These are phyloP conservation scores for Suillia variegata DNA, from an alignment of 2,888 invertebrate genomes.

Conservation along the genomic window DNA sequence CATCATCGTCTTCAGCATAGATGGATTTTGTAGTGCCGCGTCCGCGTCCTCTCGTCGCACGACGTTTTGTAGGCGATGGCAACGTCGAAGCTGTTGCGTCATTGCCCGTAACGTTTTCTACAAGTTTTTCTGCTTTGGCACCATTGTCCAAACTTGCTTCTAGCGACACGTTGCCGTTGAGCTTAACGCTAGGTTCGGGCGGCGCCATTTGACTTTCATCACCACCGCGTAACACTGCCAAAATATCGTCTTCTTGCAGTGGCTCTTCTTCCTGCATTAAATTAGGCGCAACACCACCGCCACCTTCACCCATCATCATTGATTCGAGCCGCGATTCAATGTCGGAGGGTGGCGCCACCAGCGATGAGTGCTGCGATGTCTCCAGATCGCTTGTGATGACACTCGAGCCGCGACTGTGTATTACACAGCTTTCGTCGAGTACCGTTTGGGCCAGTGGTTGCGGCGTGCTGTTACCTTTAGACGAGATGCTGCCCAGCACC, in stretches of 20 bases:
- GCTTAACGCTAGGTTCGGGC: not conserved
- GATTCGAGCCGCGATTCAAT: slow-evolving; percentile 59
- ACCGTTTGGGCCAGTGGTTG: slow-evolving; percentile 49
- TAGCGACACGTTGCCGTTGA: slow-evolving; percentile 27
- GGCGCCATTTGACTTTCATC: slow-evolving; percentile 29
- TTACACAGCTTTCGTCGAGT: slow-evolving; percentile 58
- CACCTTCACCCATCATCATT: slow-evolving; percentile 56
- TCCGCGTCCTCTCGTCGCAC: slow-evolving; percentile 44
- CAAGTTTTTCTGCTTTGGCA: slow-evolving; percentile 15
- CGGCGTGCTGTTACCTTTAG: slow-evolving; percentile 59
- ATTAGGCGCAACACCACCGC: slow-evolving; percentile 22
- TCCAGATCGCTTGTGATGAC: slow-evolving; percentile 61
- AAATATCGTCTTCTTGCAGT: slow-evolving; percentile 54
- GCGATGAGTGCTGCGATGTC: slow-evolving; percentile 60
- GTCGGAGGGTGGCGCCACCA: slow-evolving; percentile 60
- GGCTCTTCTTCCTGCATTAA: slow-evolving; percentile 41
- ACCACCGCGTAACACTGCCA: slow-evolving; percentile 53
- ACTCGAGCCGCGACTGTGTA: slow-evolving; percentile 60
- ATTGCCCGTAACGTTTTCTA: slow-evolving; percentile 7
- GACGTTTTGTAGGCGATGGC: too few species aligned
- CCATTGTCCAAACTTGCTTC: slow-evolving; percentile 18
- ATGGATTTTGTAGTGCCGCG: slow-evolving; percentile 29
- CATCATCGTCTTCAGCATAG: slow-evolving; percentile 18
- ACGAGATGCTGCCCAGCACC: slow-evolving; percentile 60
- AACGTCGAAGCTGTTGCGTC: slow-evolving; percentile 17